Evolutionary conservation across 1,140 invertebrate species (phyloP), one percentile per base, ranked within the genome.

Genomic region (Spodoptera litura): DNA sequence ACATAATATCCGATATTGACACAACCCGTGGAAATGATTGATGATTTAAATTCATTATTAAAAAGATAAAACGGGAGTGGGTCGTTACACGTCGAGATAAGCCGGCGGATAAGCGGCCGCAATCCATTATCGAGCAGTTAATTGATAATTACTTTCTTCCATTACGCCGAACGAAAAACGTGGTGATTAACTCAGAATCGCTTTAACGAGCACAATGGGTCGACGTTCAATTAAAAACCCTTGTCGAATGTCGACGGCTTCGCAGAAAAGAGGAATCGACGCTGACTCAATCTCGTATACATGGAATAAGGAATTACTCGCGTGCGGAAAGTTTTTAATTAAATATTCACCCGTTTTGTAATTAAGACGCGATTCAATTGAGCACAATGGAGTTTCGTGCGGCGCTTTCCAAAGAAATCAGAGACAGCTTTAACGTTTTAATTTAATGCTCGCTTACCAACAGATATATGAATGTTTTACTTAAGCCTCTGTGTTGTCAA

Each of bases 71-170:
- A 84, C 85, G 56, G 79, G 84, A 86, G 78, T 79, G 79, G 84
- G 79, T 85, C 88, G 85, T 89, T 90, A 87, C 83, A 89, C 80
- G 86, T 87, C 81, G 83, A 87, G 91, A 92, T 92, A 91, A 91
- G 87, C 90, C 83, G 83, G 75, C 78, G 85, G 89, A 89, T 92
- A 90, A 91, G 85, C 91, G 84, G 84, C 90, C 90, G 84, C 91
- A 91, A 94, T 94, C 92, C 88, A 94, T 93, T 94, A 94, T 90
- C 91, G 88, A 83, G 79, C 89, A 87, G 91, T 93, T 94, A 93
- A 94, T 94, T 94, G 91, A 93, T 93, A 93, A 94, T 93, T 94
- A 93, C 91, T 93, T 93, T 94, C 91, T 93, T 93, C 90, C 90
- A 93, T 93, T 94, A 93, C 83, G 81, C 85, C 80, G 88, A 88